phyloP scores from a whole-genome alignment of 2,888 invertebrate species.

The Campoletis raptor region DNA sequence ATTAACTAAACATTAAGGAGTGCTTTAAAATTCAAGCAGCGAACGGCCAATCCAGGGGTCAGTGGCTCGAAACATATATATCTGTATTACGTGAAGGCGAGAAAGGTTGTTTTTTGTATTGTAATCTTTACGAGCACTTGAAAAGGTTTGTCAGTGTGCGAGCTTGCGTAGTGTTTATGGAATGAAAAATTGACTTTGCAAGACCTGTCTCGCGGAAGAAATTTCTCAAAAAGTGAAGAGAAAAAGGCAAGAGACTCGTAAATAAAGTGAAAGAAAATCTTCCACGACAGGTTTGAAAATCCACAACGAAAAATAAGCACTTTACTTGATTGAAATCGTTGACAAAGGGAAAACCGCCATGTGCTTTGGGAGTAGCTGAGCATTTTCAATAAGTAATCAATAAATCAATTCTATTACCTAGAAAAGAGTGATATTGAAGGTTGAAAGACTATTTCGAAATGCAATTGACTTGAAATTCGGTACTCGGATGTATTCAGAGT shows the following conservation, averaged over 20 bases:
- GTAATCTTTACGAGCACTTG: background rate
- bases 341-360: slow-evolving; percentile 11
- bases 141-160: background rate
- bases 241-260: background rate
- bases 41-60: background rate
- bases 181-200: slow-evolving; percentile 40
- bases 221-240: slow-evolving; percentile 9
- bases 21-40: background rate
- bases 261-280: slow-evolving; percentile 8
- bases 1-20: background rate
- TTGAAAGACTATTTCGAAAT: too few relatives aligned
- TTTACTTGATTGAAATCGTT: slow-evolving; percentile 62
- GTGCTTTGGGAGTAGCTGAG: slow-evolving; percentile 4
- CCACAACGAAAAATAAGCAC: slow-evolving; percentile 40
- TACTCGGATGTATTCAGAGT: too few relatives aligned
- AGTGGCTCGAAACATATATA: background rate
- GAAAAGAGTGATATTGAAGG: background rate
- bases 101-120: background rate
- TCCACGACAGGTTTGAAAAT: slow-evolving; percentile 2
- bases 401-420: background rate
- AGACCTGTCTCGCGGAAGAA: slow-evolving; percentile 1
- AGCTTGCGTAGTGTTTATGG: background rate
- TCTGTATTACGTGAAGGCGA: background rate
- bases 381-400: slow-evolving; percentile 9
- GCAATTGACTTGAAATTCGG: too few relatives aligned